Conservation (phyloP, 2,113 vertebrate genomes). For the Melanerpes formicivorus region DNA sequence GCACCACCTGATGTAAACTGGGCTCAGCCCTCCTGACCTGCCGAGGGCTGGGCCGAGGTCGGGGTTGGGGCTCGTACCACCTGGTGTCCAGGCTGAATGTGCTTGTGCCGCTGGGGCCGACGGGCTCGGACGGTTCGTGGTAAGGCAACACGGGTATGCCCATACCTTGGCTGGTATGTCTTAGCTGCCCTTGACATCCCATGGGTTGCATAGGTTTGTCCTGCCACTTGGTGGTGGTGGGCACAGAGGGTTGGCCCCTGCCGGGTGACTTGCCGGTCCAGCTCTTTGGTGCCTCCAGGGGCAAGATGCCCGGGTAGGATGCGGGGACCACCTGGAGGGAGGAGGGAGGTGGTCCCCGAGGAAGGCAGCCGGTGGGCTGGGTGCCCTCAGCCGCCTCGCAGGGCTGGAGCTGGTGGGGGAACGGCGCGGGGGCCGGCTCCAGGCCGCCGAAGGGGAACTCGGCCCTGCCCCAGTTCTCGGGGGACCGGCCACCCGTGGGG, state of each 20-base stretch:
- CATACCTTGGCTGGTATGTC: slow-evolving; percentile 99
- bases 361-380: slow-evolving; percentile 77
- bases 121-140: slow-evolving; percentile 90
- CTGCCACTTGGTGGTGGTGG: slow-evolving; percentile 86
- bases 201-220: slow-evolving; percentile 96
- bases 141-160: slow-evolving; percentile 99
- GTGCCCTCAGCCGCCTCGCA: slow-evolving; percentile 88
- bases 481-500: slow-evolving; percentile 91
- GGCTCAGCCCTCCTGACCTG: slow-evolving; percentile 91
- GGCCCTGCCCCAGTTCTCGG: slow-evolving; percentile 92
- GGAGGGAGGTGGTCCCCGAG: slow-evolving; percentile 84
- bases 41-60: slow-evolving; percentile 93
- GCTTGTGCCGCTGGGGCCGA: slow-evolving; percentile 89
- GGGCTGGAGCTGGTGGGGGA: slow-evolving; percentile 86
- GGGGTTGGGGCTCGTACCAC: slow-evolving; percentile 95
- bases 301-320: slow-evolving; percentile 92
- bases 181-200: slow-evolving; percentile 96
- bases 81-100: slow-evolving; percentile 95
- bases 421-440: slow-evolving; percentile 90
- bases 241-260: slow-evolving; percentile 78
- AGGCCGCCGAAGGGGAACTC: slow-evolving; percentile 92
- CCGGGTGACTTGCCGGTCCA: slow-evolving; percentile 90
- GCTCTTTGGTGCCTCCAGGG: slow-evolving; percentile 93
- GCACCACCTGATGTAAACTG: slow-evolving; percentile 97
- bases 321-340: slow-evolving; percentile 90